These are phyloP conservation scores for Pristionchus japonicus DNA, from an alignment of 2,888 invertebrate genomes.

Conservation along the genomic window DNA sequence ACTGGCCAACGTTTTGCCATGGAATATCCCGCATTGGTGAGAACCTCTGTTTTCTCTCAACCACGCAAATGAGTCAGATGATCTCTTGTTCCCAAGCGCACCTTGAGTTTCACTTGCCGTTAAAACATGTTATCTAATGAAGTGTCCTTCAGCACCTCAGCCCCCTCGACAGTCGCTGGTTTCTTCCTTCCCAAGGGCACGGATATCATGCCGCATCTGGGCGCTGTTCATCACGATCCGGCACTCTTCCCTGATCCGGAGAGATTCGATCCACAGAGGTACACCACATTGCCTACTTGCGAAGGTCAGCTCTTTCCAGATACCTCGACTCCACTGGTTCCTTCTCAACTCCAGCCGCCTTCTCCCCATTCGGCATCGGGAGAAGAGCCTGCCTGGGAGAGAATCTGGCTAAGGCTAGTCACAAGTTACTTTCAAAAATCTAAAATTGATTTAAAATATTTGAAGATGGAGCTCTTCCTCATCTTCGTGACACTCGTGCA, in stretches of 20 bases:
- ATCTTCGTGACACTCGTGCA: slow-evolving; percentile 58
- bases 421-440: background rate
- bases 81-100: no score
- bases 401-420: slow-evolving; percentile 50
- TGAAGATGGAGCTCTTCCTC: slow-evolving; percentile 57
- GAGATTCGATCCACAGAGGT: slow-evolving; percentile 59
- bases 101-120: background rate
- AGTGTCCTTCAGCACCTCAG: background rate
- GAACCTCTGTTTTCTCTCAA: background rate
- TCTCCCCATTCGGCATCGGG: slow-evolving; percentile 47
- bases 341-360: background rate
- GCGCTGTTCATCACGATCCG: slow-evolving; percentile 56
- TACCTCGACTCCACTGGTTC: background rate
- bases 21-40: slow-evolving; percentile 60
- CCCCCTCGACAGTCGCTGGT: slow-evolving; percentile 43
- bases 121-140: background rate
- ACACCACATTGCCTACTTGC: background rate
- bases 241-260: slow-evolving; percentile 60
- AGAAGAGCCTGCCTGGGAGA: slow-evolving; percentile 54
- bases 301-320: background rate
- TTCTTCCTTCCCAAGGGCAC: slow-evolving; percentile 55
- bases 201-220: slow-evolving; percentile 59
- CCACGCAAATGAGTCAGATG: background rate
- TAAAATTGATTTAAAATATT: background rate
- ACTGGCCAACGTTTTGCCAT: slow-evolving; percentile 63